These are phyloP conservation scores for Pheosia gnoma DNA, from an alignment of 2,888 invertebrate species.

Conservation along the genomic window DNA sequence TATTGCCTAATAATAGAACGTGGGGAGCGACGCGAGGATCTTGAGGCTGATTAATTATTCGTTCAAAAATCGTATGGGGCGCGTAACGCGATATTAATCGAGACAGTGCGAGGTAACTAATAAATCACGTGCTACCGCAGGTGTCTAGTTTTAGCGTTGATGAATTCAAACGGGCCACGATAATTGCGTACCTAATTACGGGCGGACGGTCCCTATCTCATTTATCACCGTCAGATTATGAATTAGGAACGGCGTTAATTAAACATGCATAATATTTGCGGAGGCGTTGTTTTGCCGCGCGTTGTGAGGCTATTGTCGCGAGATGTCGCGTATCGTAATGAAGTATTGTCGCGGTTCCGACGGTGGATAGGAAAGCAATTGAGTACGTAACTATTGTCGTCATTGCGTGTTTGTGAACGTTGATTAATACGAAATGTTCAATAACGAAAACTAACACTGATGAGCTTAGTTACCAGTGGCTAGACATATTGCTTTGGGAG, in stretches of 20 bases:
- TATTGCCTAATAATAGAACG: conserved; percentile 77
- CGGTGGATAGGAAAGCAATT: conserved; percentile 56
- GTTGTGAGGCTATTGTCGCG: conserved; percentile 13
- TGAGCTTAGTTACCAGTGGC: conserved; percentile 18
- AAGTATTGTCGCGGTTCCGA: conserved; percentile 36
- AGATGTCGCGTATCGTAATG: conserved; percentile 18
- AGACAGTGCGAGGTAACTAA: conserved; percentile 64
- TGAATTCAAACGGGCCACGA: conserved; percentile 80
- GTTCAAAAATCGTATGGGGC: conserved; percentile 53
- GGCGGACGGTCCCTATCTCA: conserved; percentile 71
- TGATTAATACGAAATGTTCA: conserved; percentile 14
- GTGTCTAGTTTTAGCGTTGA: conserved; percentile 68
- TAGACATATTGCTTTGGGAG: not conserved
- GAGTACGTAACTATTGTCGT: conserved; percentile 59
- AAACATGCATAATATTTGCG: conserved; percentile 80
- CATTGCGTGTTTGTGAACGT: conserved; percentile 5
- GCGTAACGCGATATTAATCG: conserved; percentile 73
- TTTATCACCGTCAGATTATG: conserved; percentile 83
- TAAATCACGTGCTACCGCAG: conserved; percentile 74
- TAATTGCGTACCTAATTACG: conserved; percentile 82
- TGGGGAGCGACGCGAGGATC: conserved; percentile 64
- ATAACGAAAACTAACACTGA: not conserved
- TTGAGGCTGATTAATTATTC: conserved; percentile 72
- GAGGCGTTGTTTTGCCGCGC: conserved; percentile 52
- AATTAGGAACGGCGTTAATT: conserved; percentile 80